Base-by-base conservation (phyloP, 2,797 vertebrate species). In the Poliocrania exsul region DNA sequence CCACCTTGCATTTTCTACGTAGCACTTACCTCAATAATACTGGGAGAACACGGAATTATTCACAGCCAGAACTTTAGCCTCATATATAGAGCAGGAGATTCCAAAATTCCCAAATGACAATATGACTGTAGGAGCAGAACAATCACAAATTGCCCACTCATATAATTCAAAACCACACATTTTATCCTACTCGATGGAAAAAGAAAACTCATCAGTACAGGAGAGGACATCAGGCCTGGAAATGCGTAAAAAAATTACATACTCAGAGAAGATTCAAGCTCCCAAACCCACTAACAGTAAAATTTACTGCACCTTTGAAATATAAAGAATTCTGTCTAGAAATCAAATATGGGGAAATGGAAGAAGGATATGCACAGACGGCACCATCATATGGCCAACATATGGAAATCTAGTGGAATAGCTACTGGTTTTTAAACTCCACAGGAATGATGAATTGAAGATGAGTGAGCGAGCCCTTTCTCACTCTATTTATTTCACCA, bases 331-430 rank as follows among this genome's bases (percentile, higher is more conserved):
- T 81, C 71, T 87, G 61, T 49, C 69, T 64, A 31, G 62, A 93
- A 93, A 93, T 79, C 23, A 62, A 93, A 51, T 46, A 72, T 3
- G 0, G 54, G 31, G 38, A 83, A 91, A 74, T 58, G 69, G 69
- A 47, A 86, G 87, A 78, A 81, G 72, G 53, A 49, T 81, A 75
- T 7, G 58, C 60, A 91, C 79, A 93, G 89, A 82, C 21, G 3
- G 84, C 61, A 61, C 0, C 1, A 72, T 95, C 93, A 89, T 88
- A 61, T 92, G 91, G 94, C 54, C 37, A 72, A 72, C 94, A 90
- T 62, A 94, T 53, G 85, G 91, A 91, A 94, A 78, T 46, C 69
- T 78, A 92, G 93, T 4, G 7, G 53, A 85, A 85, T 17, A 89
- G 65, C 91, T 95, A 91, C 94, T 75, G 75, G 1, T 78, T 87